Percentiles rank a stretch among this genome's conserved stretches.
Conservation (phyloP, 2,113 vertebrate species). For the Microcebus griseorufus region DNA sequence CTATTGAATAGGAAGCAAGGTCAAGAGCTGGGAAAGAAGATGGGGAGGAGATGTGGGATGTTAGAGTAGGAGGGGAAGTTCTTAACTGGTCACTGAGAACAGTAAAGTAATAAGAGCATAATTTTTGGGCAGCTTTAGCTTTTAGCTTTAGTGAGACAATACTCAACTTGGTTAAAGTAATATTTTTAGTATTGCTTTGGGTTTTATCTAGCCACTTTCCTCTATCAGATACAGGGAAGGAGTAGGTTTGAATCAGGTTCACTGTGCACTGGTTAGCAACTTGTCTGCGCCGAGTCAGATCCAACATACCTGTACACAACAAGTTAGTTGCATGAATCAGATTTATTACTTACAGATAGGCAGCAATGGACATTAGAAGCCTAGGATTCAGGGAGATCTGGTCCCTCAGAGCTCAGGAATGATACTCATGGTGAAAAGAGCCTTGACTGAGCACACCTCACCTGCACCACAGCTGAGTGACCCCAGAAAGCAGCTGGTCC, state of each 20-base stretch:
- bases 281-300: neutral
- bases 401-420: neutral
- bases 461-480: neutral
- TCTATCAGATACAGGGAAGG: neutral
- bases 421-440: neutral
- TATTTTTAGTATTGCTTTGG: neutral
- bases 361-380: neutral
- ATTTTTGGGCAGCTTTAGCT: neutral
- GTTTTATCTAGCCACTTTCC: neutral
- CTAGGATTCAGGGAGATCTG: neutral
- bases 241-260: neutral
- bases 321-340: neutral
- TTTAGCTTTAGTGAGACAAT: neutral
- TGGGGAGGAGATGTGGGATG: accelerated
- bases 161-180: neutral
- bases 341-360: neutral
- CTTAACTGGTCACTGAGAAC: neutral
- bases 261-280: neutral
- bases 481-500: neutral
- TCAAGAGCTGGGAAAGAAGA: neutral
- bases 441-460: too few relatives aligned
- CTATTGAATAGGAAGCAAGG: neutral
- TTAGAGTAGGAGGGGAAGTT: neutral
- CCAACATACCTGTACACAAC: neutral
- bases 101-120: neutral